A percentile compares a stretch with the other conserved stretches of the same genome.
phyloP scores from a whole-genome alignment of 2,113 vertebrate genomes.

The Benitochromis conjunctus region DNA sequence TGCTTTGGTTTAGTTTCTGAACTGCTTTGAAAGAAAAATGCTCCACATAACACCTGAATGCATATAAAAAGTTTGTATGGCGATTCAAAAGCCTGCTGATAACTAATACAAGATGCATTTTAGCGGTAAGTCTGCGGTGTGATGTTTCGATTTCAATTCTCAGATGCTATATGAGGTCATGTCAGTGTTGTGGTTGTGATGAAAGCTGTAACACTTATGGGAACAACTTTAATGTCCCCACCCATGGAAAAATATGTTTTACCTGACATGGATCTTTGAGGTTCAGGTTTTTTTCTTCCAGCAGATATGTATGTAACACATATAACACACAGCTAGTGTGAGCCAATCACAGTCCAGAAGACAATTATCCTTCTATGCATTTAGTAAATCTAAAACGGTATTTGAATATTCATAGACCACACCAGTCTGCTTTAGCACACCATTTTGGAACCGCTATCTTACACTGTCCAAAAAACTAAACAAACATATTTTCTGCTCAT shows the following conservation, averaged over 20 bases:
- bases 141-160: neutral
- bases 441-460: neutral
- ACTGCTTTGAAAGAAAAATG: neutral
- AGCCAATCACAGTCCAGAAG: neutral
- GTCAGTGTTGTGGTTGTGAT: neutral
- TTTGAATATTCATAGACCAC: neutral
- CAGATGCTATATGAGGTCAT: neutral
- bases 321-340: neutral
- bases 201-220: neutral
- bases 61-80: neutral
- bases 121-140: neutral
- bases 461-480: neutral
- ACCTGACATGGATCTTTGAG: neutral
- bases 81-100: neutral
- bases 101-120: neutral
- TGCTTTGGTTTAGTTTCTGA: neutral
- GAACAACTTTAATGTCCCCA: neutral
- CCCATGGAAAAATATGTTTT: rapidly evolving
- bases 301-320: neutral
- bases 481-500: neutral
- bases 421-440: neutral
- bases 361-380: neutral
- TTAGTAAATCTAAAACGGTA: neutral
- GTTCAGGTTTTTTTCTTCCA: neutral
- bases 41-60: neutral